Evolutionary conservation across 2,113 vertebrate species (phyloP).

Genomic region (Oreotrochilus melanogaster): DNA sequence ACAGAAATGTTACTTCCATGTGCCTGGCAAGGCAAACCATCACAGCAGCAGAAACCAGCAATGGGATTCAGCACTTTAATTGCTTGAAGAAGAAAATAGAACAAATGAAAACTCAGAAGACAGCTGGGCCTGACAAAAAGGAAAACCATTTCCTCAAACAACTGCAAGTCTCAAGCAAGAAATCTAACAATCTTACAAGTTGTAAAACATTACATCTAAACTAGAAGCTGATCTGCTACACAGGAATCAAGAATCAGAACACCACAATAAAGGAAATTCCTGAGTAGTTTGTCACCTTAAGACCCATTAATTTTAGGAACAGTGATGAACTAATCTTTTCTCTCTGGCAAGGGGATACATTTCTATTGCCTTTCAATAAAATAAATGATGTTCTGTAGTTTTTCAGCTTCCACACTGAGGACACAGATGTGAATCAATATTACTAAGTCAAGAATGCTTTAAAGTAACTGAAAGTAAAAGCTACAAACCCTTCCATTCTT

Average conservation of each 20-base stretch:
- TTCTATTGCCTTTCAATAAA: not conserved
- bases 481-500: not conserved
- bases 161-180: not conserved
- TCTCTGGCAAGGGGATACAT: not conserved
- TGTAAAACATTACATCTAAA: not conserved
- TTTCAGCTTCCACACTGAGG: not conserved
- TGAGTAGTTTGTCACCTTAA: conserved; percentile 4
- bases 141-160: not conserved
- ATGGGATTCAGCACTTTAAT: not conserved
- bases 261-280: conserved; percentile 29
- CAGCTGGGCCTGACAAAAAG: not conserved
- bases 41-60: not conserved
- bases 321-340: not conserved
- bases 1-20: not conserved
- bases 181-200: not conserved
- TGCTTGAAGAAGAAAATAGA: not conserved
- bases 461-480: not conserved
- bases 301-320: not conserved
- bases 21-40: not conserved
- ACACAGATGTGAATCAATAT: not conserved
- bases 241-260: not conserved
- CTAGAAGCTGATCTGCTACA: not conserved
- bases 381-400: not conserved
- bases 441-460: not conserved
- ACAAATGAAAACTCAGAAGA: not conserved